Evolutionary conservation across 2,797 vertebrate species (phyloP).

Genomic region (Austrolebias charrua): DNA sequence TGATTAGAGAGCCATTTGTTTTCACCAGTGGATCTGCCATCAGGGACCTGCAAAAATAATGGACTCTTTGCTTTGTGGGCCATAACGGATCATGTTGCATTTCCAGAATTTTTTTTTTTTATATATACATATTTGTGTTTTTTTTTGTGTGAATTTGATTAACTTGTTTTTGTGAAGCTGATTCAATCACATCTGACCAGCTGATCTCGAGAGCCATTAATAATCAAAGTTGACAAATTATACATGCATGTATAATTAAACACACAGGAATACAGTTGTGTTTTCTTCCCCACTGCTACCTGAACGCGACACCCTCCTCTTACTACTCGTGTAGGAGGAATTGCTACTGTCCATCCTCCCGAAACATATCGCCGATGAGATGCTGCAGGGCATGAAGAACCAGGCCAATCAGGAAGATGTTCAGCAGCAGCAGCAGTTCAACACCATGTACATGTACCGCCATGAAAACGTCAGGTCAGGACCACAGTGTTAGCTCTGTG

Average conservation of each 20-base stretch:
- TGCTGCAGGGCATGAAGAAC: slow-evolving; percentile 96
- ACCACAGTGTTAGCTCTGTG: not conserved
- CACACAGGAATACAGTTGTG: not conserved
- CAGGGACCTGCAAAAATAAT: slow-evolving; percentile 40
- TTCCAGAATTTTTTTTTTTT: not conserved
- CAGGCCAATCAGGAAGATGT: slow-evolving; percentile 88
- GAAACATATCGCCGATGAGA: slow-evolving; percentile 96
- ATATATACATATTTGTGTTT: too few relatives aligned
- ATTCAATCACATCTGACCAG: slow-evolving; percentile 1
- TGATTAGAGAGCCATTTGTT: slow-evolving; percentile 66
- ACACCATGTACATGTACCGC: slow-evolving; percentile 99
- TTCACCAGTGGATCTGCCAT: slow-evolving; percentile 42
- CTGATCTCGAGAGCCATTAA: slow-evolving; percentile 41
- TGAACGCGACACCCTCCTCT: slow-evolving; percentile 1
- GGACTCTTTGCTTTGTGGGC: slow-evolving; percentile 9
- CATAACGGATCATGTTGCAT: not conserved
- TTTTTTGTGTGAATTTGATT: not conserved
- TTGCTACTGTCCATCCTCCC: slow-evolving; percentile 94
- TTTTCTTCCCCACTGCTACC: not conserved
- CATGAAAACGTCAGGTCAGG: slow-evolving; percentile 95
- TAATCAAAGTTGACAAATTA: slow-evolving; percentile 12
- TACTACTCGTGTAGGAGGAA: slow-evolving; percentile 81
- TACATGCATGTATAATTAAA: not conserved
- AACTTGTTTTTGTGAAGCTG: not conserved
- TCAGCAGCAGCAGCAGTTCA: slow-evolving; percentile 91